Percentiles rank a stretch among this genome's conserved stretches.
phyloP scores from a whole-genome alignment of 2,888 invertebrate genomes.

The Iselma pallidipennis region DNA sequence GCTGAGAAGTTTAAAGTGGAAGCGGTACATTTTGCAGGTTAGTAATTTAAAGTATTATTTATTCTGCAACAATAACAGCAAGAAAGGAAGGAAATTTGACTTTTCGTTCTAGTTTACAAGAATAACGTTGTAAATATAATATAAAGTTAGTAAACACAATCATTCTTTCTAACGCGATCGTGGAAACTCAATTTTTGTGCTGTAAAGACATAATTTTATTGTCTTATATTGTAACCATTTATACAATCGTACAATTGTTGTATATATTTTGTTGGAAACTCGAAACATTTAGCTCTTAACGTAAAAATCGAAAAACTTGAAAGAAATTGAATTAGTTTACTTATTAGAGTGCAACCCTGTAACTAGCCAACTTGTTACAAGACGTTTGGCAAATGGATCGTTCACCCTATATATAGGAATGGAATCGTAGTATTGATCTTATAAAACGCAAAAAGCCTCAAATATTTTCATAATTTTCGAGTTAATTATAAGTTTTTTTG shows the following conservation, averaged over 20 bases:
- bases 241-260: too few relatives aligned
- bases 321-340: too few relatives aligned
- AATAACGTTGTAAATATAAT: background rate
- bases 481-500: too few relatives aligned
- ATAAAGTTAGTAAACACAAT: background rate
- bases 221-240: too few relatives aligned
- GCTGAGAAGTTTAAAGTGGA: constrained; percentile 65
- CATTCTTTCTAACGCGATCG: background rate
- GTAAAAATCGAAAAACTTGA: background rate
- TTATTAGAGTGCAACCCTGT: background rate
- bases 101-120: background rate
- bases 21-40: constrained; percentile 70
- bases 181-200: background rate
- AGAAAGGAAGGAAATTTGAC: background rate
- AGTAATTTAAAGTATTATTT: constrained; percentile 38
- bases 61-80: background rate
- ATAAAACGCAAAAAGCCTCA: too few relatives aligned
- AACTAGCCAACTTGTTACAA: background rate
- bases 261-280: too few relatives aligned
- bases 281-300: too few relatives aligned
- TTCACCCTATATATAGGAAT: too few relatives aligned
- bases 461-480: too few relatives aligned
- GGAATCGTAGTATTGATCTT: too few relatives aligned
- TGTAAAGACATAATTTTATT: background rate
- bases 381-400: too few relatives aligned